Base-by-base conservation (phyloP, 1,140 invertebrate species). In the Tyrophagus putrescentiae region DNA sequence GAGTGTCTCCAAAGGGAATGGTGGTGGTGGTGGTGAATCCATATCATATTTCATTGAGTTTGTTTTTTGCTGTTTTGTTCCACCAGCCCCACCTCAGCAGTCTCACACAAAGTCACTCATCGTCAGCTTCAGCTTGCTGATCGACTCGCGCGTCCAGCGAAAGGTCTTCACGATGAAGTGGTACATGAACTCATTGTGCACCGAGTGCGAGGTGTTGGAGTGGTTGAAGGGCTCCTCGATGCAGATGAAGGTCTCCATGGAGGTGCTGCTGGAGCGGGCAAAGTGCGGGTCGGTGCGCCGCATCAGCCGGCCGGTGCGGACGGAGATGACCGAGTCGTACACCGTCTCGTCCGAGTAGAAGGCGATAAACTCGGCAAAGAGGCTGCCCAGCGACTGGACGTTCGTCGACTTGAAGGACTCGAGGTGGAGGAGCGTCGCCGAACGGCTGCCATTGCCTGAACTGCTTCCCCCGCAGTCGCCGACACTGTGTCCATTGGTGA, bases 211-310 rank as follows among this genome's bases (percentile, higher is more conserved):
- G 18, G 92, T 93, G 72, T 97, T 97, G 1, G 87, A 87, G 13
- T 84, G 75, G 73, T 95, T 89, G 71, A 95, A 96, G 9, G 92
- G 92, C 72, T 97, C 92, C 80, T 93, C 88, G 59, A 96, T 88
- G 68, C 88, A 91, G 16, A 96, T 76, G 71, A 82, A 85, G 3
- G 52, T 54, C n/a, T 54, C 52, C 52, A 54, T 54, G 68, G 90
- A 90, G 31, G 36, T 44, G 9, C 83, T 78, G 23, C 79, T 79
- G 70, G 84, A 84, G 71, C 84, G 87, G 69, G 85, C 85, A 32
- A 73, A 74, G 16, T 79, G 77, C 64, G 77, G 77, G 57, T 54
- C 52, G 25, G 52, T 54, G 3, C 52, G 52, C 27, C 39, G 32
- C 52, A 54, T 54, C 25, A 54, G 27, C 21, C 7, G 13, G 27